Evolutionary conservation across 2,888 invertebrate genomes (phyloP).

Genomic region (Ophion costatus): DNA sequence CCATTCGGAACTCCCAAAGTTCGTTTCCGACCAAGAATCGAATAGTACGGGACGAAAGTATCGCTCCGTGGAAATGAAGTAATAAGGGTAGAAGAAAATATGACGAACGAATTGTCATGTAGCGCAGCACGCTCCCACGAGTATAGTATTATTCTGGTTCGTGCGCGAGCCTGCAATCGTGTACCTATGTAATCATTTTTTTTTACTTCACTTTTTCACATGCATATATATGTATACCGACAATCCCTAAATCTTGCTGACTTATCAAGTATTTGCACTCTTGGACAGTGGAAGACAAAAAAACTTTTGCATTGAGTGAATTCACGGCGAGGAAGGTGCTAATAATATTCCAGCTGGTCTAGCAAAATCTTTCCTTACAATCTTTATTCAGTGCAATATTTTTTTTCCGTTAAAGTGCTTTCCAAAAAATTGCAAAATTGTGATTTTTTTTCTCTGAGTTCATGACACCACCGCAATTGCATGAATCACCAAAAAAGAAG

Average conservation of each 20-base stretch:
- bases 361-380: not conserved
- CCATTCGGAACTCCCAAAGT: conserved; percentile 32
- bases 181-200: conserved; percentile 3
- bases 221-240: not conserved
- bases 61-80: conserved; percentile 56
- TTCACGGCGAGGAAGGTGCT: not conserved
- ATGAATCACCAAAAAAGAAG: too few species aligned
- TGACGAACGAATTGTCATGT: conserved; percentile 5
- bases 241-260: conserved; percentile 21
- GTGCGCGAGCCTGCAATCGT: conserved; percentile 54
- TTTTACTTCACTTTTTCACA: not conserved
- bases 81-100: conserved; percentile 55
- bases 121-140: conserved; percentile 57
- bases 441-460: too few species aligned
- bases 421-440: too few species aligned
- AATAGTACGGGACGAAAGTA: conserved; percentile 36
- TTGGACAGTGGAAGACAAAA: not conserved
- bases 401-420: too few species aligned
- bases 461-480: too few species aligned
- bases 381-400: too few species aligned
- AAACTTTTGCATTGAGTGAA: not conserved
- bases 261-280: conserved; percentile 13
- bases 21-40: too few species aligned
- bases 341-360: not conserved
- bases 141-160: conserved; percentile 56